phyloP scores from a whole-genome alignment of 2,113 vertebrate species.

The Neolamprologus caudopunctatus region DNA sequence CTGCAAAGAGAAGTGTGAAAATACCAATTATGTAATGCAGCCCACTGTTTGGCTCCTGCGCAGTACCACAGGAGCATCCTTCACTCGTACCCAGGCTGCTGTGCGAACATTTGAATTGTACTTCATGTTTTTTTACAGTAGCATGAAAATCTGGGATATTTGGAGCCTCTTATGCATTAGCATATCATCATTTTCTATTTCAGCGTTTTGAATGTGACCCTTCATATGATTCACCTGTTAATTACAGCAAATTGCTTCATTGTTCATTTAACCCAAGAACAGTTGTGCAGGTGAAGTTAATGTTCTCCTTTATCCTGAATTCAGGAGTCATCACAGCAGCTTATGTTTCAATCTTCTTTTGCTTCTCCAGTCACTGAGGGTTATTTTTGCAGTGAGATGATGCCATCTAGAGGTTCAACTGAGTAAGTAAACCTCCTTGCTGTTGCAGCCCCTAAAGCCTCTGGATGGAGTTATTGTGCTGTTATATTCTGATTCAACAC shows the following conservation, averaged over 20 bases:
- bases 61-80: neutral
- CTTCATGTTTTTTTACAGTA: neutral
- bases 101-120: neutral
- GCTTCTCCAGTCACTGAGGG: neutral
- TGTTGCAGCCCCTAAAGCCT: slow-evolving; percentile 11
- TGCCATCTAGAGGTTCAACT: slow-evolving; percentile 49
- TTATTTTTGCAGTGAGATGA: neutral
- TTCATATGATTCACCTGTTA: neutral
- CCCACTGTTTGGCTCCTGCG: slow-evolving; percentile 22
- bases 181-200: neutral
- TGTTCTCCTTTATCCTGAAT: neutral
- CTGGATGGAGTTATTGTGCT: slow-evolving; percentile 51
- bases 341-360: neutral
- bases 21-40: slow-evolving; percentile 58
- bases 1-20: slow-evolving; percentile 53
- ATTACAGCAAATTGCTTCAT: neutral
- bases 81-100: neutral
- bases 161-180: neutral
- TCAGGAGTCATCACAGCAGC: neutral
- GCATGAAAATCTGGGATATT: neutral
- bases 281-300: neutral
- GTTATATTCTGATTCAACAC: neutral
- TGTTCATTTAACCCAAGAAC: neutral
- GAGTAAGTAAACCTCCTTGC: neutral
- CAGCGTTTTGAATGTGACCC: neutral